phyloP scores from a whole-genome alignment of 1,140 invertebrate species.

The Trissolcus basalis region DNA sequence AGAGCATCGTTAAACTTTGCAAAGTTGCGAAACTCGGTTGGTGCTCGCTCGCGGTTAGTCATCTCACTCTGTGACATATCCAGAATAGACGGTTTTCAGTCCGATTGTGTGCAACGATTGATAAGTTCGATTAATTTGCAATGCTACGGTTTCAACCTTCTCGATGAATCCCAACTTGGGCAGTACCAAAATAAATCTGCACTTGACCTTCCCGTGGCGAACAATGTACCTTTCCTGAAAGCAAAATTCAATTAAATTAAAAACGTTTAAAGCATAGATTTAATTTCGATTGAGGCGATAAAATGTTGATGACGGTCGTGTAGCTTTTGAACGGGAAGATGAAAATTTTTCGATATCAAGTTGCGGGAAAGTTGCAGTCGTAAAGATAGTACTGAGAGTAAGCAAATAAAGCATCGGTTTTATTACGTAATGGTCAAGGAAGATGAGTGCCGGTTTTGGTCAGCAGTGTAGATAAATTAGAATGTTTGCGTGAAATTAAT shows the following conservation, averaged over 20 bases:
- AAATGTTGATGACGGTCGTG: background rate
- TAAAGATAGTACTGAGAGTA: constrained; percentile 2
- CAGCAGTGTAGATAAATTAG: constrained; percentile 1
- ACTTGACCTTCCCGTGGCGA: constrained; percentile 25
- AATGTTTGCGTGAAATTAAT: constrained; percentile 29
- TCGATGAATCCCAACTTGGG: constrained; percentile 38
- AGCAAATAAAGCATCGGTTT: constrained; percentile 28
- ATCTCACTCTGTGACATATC: constrained; percentile 17
- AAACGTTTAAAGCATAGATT: background rate
- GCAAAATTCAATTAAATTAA: background rate
- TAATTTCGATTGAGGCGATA: too few relatives aligned
- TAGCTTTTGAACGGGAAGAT: background rate
- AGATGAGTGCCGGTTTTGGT: constrained; percentile 33
- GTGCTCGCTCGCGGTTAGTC: constrained; percentile 28
- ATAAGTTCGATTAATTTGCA: constrained; percentile 19
- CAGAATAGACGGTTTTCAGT: constrained; percentile 18
- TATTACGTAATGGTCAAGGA: constrained; percentile 15
- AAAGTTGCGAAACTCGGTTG: constrained; percentile 14
- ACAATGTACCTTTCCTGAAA: background rate
- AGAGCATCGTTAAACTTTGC: constrained; percentile 29
- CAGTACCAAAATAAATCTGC: constrained; percentile 24
- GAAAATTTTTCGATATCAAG: constrained; percentile 1
- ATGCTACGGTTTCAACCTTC: constrained; percentile 23
- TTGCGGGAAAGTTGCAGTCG: background rate
- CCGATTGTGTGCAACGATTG: background rate